Conservation (phyloP, 1,140 invertebrate genomes). For the Parasteatoda tepidariorum region DNA sequence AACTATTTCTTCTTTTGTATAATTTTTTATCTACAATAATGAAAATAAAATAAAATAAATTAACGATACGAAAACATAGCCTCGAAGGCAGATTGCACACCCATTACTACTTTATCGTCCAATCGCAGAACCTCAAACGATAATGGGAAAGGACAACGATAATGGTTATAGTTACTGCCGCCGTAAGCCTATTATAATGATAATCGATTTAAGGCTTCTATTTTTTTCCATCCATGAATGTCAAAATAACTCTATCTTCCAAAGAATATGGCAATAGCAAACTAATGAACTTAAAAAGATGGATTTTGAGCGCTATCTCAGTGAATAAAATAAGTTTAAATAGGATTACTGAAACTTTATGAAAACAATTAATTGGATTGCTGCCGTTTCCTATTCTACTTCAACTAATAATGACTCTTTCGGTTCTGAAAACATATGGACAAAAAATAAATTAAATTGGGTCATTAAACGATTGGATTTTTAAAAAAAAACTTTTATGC, state of each 20-base stretch:
- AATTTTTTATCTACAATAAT: too few species aligned
- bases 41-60: too few species aligned
- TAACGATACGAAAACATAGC: background rate
- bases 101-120: constrained; percentile 59
- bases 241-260: background rate
- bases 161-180: constrained; percentile 46
- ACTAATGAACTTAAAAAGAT: constrained; percentile 24
- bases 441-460: too few species aligned
- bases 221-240: constrained; percentile 29
- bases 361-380: constrained; percentile 18
- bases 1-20: too few species aligned
- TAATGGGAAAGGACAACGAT: constrained; percentile 44
- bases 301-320: constrained; percentile 22
- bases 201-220: constrained; percentile 42
- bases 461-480: too few species aligned
- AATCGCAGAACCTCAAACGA: constrained; percentile 52
- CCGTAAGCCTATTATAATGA: constrained; percentile 40
- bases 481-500: too few species aligned
- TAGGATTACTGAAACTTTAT: constrained; percentile 1
- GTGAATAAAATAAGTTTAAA: background rate
- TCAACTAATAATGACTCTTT: too few species aligned
- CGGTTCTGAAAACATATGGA: too few species aligned
- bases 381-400: too few species aligned
- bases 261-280: background rate
- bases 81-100: constrained; percentile 32